These are phyloP conservation scores for Anneissia japonica DNA, from an alignment of 35 echinoderm and acorn worm species.

Conservation along the genomic window DNA sequence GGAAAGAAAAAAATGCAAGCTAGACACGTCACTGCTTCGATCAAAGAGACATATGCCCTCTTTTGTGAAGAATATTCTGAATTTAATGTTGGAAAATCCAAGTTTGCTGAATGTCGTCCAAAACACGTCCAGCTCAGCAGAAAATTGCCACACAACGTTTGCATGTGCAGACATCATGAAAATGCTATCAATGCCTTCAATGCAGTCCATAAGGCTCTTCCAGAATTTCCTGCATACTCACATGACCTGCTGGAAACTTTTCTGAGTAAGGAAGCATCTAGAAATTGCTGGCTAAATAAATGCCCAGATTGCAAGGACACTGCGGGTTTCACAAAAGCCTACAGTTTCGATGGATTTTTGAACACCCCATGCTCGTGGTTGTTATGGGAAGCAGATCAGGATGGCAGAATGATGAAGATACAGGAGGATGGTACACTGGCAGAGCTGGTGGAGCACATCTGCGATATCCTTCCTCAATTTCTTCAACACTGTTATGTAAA, in stretches of 20 bases:
- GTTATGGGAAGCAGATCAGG: not conserved
- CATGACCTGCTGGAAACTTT: too few species aligned
- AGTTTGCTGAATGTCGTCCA: slow-evolving; percentile 41
- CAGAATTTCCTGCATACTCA: too few species aligned
- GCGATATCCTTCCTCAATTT: slow-evolving; percentile 25
- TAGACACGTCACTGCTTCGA: slow-evolving; percentile 24
- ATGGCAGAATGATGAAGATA: slow-evolving; percentile 4
- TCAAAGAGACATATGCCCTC: slow-evolving; percentile 16
- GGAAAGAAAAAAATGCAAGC: not conserved
- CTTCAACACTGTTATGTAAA: slow-evolving; percentile 49
- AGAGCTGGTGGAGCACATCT: slow-evolving; percentile 14
- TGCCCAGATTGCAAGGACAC: not conserved
- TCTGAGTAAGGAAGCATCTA: too few species aligned
- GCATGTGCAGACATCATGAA: slow-evolving; percentile 46
- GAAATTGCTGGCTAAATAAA: not conserved
- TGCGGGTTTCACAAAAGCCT: not conserved
- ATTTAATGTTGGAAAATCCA: slow-evolving; percentile 10
- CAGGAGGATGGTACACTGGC: slow-evolving; percentile 27
- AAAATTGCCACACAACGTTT: slow-evolving; percentile 48
- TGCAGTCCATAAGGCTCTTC: slow-evolving; percentile 24
- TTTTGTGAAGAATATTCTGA: slow-evolving; percentile 28
- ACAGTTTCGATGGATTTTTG: not conserved
- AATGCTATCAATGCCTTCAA: slow-evolving; percentile 47
- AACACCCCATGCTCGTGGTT: not conserved
- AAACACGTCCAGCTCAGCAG: slow-evolving; percentile 35